Base-by-base conservation (phyloP, 1,140 invertebrate genomes). In the Drosophila arawakana region DNA sequence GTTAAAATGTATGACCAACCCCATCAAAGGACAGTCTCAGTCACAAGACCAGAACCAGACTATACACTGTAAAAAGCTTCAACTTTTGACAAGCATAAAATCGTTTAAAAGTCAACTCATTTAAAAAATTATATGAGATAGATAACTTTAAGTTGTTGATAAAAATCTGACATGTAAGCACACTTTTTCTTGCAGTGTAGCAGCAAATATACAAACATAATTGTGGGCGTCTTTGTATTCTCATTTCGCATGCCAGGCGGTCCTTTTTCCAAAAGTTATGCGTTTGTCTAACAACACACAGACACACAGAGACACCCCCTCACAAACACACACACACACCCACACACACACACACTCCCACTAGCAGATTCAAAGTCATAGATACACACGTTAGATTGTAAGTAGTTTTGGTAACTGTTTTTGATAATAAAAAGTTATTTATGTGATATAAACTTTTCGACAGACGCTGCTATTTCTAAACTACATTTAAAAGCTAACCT, bases 341-440 rank as follows among this genome's bases (percentile, higher is more conserved):
- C 11, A 25, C 41, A 66, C 9, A 15, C 18, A 46, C 39, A 25
- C 25, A 41, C 35, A 54, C 13, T 54, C 25, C 47, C 39, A 35
- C 41, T 47, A 58, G n/a, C 54, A 35, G 34, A 43, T 13, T 39
- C 9, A 21, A 21, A 21, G n/a, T 34, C 11, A 5, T 30, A 41
- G 54, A 57, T 57, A 47, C 44, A 57, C 52, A 70, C 62, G 66
- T 74, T 70, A 41, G 58, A 75, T 25, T 83, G 68, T 83, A 79
- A 81, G 80, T 84, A 84, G 81, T 80, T 84, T 80, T 65, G 70
- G 73, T 80, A 84, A 80, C 81, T 80, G 81, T 74, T 80, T 84
- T 84, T 84, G 81, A 84, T 84, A 84, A 84, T 84, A 78, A 76
- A 80, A 84, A 71, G 77, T 80, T 74, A 84, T 84, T 84, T 80